Conservation (phyloP, 1,140 invertebrate species). For the Tetramorium simillimum region DNA sequence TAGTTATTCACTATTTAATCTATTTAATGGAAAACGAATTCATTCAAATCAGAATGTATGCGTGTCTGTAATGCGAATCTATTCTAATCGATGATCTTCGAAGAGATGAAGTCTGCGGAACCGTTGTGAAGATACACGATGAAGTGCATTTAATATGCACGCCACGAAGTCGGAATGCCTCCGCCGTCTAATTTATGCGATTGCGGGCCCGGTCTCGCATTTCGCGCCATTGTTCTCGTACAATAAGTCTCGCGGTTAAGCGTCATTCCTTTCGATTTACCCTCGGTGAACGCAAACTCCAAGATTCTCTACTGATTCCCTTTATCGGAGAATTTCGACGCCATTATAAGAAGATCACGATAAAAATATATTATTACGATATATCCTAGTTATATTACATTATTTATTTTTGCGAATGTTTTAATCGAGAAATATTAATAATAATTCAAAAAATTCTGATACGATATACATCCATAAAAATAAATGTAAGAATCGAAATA, state of each 20-base stretch:
- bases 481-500: neutral
- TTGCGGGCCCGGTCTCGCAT: conserved; percentile 68
- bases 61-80: neutral
- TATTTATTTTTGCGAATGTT: neutral
- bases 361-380: neutral
- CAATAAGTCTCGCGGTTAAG: conserved; percentile 71
- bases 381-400: too few species aligned
- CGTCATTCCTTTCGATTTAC: conserved; percentile 60
- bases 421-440: neutral
- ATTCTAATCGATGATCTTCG: conserved; percentile 69
- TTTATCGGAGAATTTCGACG: conserved; percentile 13
- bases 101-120: conserved; percentile 70
- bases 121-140: conserved; percentile 60
- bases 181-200: conserved; percentile 79
- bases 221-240: conserved; percentile 75
- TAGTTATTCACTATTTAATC: neutral
- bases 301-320: conserved; percentile 17
- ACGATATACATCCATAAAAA: neutral
- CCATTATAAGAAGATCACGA: neutral
- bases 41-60: neutral
- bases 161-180: conserved; percentile 66
- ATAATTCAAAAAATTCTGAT: neutral
- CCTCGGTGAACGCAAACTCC: conserved; percentile 31
- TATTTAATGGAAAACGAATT: too few species aligned
- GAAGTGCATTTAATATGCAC: conserved; percentile 77